Conservation (phyloP, 2,888 invertebrate species). For the Protodeltote pygarga region DNA sequence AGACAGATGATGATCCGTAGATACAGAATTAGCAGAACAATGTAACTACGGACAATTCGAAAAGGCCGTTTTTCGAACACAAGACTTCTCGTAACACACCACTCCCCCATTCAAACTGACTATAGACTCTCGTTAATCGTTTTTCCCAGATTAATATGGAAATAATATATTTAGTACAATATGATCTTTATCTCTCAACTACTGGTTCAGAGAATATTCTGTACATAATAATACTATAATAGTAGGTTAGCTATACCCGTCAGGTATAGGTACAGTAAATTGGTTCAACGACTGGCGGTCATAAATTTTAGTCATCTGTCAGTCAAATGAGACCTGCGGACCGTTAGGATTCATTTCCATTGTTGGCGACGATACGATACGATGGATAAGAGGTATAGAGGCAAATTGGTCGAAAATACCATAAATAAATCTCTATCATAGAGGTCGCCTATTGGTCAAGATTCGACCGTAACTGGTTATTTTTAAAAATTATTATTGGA, state of each 20-base stretch:
- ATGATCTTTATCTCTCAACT: conserved; percentile 41
- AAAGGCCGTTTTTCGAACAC: conserved; percentile 8
- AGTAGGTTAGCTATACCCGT: conserved; percentile 43
- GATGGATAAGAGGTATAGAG: not conserved
- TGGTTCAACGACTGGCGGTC: conserved; percentile 62
- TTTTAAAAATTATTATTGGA: too few species aligned
- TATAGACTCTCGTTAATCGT: not conserved
- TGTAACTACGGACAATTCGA: too few species aligned
- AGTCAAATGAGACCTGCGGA: conserved; percentile 65
- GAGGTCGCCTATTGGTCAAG: too few species aligned
- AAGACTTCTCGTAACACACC: conserved; percentile 9
- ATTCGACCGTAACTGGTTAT: too few species aligned
- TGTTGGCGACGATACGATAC: conserved; percentile 8
- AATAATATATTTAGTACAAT: conserved; percentile 37
- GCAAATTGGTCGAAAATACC: too few species aligned
- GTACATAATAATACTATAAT: conserved; percentile 39
- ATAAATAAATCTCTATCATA: too few species aligned
- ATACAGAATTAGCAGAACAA: too few species aligned
- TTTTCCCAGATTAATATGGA: conserved; percentile 43
- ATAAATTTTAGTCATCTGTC: conserved; percentile 79
- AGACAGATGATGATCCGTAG: too few species aligned
- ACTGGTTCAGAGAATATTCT: conserved; percentile 37
- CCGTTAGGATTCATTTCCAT: conserved; percentile 68
- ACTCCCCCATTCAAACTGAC: not conserved
- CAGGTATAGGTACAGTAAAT: conserved; percentile 62